Percentiles rank a stretch among this genome's conserved stretches.
These are phyloP conservation scores for Digitonthophagus gazella DNA, from an alignment of 2,888 invertebrate species.

Conservation along the genomic window DNA sequence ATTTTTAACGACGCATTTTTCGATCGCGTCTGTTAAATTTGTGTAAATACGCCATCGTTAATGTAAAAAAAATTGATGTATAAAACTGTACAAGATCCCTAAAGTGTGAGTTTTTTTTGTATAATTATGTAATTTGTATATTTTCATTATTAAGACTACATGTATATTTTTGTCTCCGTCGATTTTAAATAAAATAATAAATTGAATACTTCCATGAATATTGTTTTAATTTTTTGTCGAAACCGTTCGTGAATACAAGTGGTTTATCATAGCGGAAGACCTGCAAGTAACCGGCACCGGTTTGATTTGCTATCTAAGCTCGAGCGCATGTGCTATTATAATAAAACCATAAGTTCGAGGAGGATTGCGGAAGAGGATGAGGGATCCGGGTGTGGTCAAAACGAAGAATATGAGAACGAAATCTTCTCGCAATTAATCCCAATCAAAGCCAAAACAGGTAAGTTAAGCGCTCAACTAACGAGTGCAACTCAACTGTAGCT, in stretches of 20 bases:
- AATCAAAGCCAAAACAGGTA: background rate
- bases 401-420: conserved; percentile 23
- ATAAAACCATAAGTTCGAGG: conserved; percentile 28
- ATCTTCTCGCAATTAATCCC: background rate
- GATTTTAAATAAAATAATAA: background rate
- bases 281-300: background rate
- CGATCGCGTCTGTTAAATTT: background rate
- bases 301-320: background rate
- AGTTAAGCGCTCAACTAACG: background rate
- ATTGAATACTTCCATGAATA: background rate
- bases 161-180: background rate
- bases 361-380: conserved; percentile 24
- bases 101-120: background rate
- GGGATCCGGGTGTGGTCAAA: conserved; percentile 25
- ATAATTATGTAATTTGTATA: background rate
- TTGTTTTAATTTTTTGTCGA: too few species aligned
- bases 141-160: background rate
- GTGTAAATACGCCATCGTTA: background rate
- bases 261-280: too few species aligned
- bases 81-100: background rate
- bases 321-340: conserved; percentile 29
- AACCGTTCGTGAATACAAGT: too few species aligned
- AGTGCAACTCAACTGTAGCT: background rate
- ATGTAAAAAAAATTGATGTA: background rate
- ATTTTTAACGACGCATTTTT: background rate